phyloP scores from a whole-genome alignment of 2,888 invertebrate genomes.

The Oscheius sp. region DNA sequence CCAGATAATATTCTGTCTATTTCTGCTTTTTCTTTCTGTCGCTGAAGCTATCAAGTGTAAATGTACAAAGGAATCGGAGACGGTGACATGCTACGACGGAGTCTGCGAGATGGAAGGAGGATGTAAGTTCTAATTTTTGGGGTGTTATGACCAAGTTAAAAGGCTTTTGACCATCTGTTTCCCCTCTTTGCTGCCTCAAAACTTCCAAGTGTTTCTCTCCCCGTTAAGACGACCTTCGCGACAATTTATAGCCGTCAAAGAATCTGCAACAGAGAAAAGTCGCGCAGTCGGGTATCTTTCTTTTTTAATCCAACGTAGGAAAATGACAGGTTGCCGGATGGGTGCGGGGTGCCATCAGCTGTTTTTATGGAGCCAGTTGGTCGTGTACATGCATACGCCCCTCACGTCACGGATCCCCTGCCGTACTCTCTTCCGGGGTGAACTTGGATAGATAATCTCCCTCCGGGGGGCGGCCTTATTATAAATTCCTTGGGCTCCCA shows the following conservation, averaged over 20 bases:
- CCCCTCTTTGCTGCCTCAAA: conserved; percentile 13
- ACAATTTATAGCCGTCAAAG: too few species aligned
- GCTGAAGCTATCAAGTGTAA: conserved; percentile 54
- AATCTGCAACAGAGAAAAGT: too few species aligned
- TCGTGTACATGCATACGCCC: not conserved
- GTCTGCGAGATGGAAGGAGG: conserved; percentile 59
- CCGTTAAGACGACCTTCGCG: too few species aligned
- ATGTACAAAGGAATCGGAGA: conserved; percentile 64
- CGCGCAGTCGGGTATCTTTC: too few species aligned
- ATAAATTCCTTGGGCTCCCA: conserved; percentile 5
- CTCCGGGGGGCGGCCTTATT: not conserved
- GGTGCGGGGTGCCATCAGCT: not conserved
- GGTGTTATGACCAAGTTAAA: not conserved
- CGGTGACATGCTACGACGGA: conserved; percentile 56
- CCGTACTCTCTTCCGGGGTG: not conserved
- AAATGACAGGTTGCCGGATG: not conserved
- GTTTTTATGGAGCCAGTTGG: too few species aligned
- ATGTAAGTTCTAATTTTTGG: conserved; percentile 46
- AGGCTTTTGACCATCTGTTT: conserved; percentile 4
- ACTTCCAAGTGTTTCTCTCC: not conserved
- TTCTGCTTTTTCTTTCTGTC: conserved; percentile 21
- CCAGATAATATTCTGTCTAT: conserved; percentile 31
- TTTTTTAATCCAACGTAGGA: too few species aligned
- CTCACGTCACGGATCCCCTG: not conserved
- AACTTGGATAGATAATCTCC: not conserved